These are phyloP conservation scores for Smittia sp. DNA, from an alignment of 2,888 invertebrate species.

Conservation along the genomic window DNA sequence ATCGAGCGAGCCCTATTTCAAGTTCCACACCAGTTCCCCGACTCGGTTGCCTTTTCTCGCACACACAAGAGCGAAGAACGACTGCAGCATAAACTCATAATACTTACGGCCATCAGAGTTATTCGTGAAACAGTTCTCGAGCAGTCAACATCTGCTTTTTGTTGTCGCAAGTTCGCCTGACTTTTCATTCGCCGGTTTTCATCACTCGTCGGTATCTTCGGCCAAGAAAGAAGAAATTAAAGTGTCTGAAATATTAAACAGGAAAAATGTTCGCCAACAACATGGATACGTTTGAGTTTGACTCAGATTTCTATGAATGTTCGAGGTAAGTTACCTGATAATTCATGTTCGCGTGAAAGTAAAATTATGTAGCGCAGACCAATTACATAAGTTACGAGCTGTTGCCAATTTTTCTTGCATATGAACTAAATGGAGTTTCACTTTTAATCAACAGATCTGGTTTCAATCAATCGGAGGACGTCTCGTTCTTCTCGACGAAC, in stretches of 20 bases:
- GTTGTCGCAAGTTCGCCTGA: not conserved
- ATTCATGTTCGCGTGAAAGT: not conserved
- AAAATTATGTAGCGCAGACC: not conserved
- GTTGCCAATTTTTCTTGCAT: not conserved
- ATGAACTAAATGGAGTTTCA: not conserved
- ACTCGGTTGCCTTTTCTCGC: not conserved
- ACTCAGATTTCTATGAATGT: not conserved
- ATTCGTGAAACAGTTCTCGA: conserved; percentile 36
- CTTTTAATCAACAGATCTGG: not conserved
- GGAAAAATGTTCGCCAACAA: not conserved
- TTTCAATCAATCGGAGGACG: conserved; percentile 47
- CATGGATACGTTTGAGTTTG: conserved; percentile 12
- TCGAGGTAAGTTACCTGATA: not conserved
- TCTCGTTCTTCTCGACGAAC: conserved; percentile 51
- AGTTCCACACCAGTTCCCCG: not conserved
- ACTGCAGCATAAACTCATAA: conserved; percentile 37
- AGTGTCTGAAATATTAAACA: not conserved
- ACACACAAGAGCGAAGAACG: conserved; percentile 19
- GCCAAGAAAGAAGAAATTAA: not conserved
- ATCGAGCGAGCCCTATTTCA: conserved; percentile 30
- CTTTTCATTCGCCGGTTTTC: too few species aligned
- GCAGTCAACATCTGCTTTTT: conserved; percentile 32
- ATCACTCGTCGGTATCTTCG: not conserved
- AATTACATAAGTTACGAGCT: not conserved
- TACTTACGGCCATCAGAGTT: conserved; percentile 10